Base-by-base conservation (phyloP, 2,888 invertebrate genomes). In the Vanessa cardui region DNA sequence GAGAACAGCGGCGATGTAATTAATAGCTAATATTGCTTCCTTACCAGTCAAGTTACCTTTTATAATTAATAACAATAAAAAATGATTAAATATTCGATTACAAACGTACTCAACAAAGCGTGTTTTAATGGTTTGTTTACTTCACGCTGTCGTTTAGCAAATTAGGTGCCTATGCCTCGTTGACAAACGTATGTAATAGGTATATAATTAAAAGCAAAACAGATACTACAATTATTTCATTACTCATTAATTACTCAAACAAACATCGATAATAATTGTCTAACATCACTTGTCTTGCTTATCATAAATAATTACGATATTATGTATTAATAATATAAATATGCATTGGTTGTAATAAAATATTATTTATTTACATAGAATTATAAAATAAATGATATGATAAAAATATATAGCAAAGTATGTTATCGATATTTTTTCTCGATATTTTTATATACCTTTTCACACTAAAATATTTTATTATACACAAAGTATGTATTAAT, bases 211-310 rank as follows among this genome's bases (percentile, higher is more conserved):
- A 72, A 78, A 76, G 72, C 76, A 76, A 77, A 81, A 80, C 76
- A 77, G 78, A 78, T 78, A 81, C 72, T 74, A 77, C 80, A 85
- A 84, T 86, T 85, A 83, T 86, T 80, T 79, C 76, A 85, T 87
- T 82, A 85, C 75, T 85, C 83, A 83, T 86, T 84, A 84, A 86
- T 84, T 84, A 83, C 80, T 83, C 84, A 82, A 72, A 74, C 56
- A 72, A 71, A 69, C 62, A 69, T 54, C 58, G 72, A 70, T 71
- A 66, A 58, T 63, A 69, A 72, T 64, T 66, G 74, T 76, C 73
- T 72, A 80, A 76, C 81, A 81, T 80, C 76, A 74, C 66, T 69
- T 73, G 76, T 74, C 74, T 71, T 72, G 63, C 68, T 75, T 75
- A 74, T 74, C 76, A 69, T 75, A 66, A 70, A 68, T n/a, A n/a